Conservation (phyloP, 2,113 vertebrate species). For the Pardalotus punctatus region DNA sequence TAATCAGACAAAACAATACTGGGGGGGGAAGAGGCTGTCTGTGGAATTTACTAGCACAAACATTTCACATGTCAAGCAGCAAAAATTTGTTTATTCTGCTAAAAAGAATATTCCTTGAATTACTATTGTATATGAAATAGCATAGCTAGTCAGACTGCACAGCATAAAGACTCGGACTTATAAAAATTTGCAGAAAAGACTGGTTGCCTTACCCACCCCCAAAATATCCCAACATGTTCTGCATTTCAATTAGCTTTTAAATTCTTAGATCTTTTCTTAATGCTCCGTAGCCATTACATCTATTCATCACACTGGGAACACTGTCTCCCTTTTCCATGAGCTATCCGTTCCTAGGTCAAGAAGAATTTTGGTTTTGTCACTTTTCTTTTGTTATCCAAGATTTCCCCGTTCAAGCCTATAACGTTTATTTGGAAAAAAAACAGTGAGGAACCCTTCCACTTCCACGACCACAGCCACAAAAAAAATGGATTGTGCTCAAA, state of each 20-base stretch:
- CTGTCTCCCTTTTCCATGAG: neutral
- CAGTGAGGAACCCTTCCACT: neutral
- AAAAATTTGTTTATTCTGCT: slow-evolving; percentile 34
- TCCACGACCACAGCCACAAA: neutral
- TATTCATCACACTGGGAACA: neutral
- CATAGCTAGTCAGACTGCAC: neutral
- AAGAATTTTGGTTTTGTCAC: neutral
- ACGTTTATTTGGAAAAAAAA: neutral
- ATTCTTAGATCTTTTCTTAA: neutral
- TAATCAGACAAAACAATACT: slow-evolving; percentile 52
- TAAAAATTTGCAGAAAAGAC: neutral
- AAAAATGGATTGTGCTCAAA: neutral
- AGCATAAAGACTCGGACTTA: neutral
- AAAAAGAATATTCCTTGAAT: slow-evolving; percentile 18
- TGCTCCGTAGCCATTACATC: neutral
- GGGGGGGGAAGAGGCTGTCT: neutral
- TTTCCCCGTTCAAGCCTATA: neutral
- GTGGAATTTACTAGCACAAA: slow-evolving; percentile 23
- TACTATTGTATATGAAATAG: neutral
- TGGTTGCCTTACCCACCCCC: neutral
- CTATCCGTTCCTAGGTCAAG: neutral
- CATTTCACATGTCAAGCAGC: slow-evolving; percentile 8
- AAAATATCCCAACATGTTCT: neutral
- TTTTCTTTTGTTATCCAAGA: neutral
- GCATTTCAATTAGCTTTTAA: neutral